phyloP scores from a whole-genome alignment of 2,888 invertebrate species.

The Meandrusa payeni region DNA sequence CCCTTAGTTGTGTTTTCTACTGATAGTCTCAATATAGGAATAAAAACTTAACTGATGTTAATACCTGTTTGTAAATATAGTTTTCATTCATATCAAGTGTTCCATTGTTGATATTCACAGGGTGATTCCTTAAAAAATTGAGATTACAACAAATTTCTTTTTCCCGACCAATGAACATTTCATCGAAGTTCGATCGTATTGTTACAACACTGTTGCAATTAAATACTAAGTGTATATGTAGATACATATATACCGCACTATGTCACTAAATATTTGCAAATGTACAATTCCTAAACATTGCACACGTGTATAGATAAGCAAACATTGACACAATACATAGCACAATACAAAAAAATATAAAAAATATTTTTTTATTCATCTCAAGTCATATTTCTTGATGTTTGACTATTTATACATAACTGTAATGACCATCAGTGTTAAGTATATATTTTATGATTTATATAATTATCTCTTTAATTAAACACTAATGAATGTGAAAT shows the following conservation, averaged over 20 bases:
- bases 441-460: constrained; percentile 5
- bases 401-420: constrained; percentile 5
- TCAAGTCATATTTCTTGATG: constrained; percentile 17
- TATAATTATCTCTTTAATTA: neutral
- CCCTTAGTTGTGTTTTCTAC: constrained; percentile 2
- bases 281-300: neutral
- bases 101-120: constrained; percentile 48
- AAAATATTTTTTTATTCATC: constrained; percentile 38
- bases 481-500: constrained; percentile 3
- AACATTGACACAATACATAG: constrained; percentile 40
- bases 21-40: constrained; percentile 1
- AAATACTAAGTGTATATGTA: neutral
- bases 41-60: constrained; percentile 6
- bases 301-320: constrained; percentile 24
- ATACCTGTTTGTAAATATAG: constrained; percentile 32
- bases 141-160: constrained; percentile 39
- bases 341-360: constrained; percentile 39
- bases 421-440: constrained; percentile 8
- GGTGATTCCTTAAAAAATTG: constrained; percentile 50
- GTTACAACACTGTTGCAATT: constrained; percentile 1
- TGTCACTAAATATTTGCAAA: neutral
- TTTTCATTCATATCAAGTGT: constrained; percentile 36
- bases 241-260: neutral
- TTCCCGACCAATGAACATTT: neutral
- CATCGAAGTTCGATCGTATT: constrained; percentile 2